Evolutionary conservation across 2,113 vertebrate species (phyloP).

Genomic region (Hoplias malabaricus): DNA sequence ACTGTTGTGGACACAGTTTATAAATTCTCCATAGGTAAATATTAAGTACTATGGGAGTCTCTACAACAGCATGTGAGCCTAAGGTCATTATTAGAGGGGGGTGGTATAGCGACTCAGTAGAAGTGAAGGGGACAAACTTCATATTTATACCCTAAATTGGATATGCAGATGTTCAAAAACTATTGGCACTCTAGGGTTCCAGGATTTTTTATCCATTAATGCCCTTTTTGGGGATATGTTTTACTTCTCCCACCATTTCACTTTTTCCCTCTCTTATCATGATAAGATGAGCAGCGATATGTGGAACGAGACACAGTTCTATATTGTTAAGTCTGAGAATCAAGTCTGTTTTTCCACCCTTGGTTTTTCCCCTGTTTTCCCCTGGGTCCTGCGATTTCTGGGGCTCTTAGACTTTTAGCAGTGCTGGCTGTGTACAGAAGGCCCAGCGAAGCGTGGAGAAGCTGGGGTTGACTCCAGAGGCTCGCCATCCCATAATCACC

Average conservation of each 20-base stretch:
- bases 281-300: conserved; percentile 40
- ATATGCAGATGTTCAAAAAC: too few species aligned
- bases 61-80: too few species aligned
- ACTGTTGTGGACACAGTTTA: too few species aligned
- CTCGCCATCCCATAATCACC: conserved; percentile 50
- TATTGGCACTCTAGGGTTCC: too few species aligned
- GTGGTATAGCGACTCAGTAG: too few species aligned
- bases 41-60: too few species aligned
- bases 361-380: conserved; percentile 25
- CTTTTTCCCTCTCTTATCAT: conserved; percentile 33
- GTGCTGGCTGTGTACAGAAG: conserved; percentile 42
- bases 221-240: neutral
- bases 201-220: too few species aligned
- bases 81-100: too few species aligned
- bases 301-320: conserved; percentile 22
- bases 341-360: conserved; percentile 29
- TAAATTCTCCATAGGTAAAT: too few species aligned
- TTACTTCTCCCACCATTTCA: neutral
- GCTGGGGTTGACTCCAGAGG: conserved; percentile 39
- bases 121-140: too few species aligned
- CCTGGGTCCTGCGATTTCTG: conserved; percentile 54
- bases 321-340: conserved; percentile 50
- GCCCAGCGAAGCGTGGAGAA: conserved; percentile 57
- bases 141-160: too few species aligned
- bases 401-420: conserved; percentile 29